Evolutionary conservation across 2,888 invertebrate species (phyloP).

Genomic region (Anoplius nigerrimus): DNA sequence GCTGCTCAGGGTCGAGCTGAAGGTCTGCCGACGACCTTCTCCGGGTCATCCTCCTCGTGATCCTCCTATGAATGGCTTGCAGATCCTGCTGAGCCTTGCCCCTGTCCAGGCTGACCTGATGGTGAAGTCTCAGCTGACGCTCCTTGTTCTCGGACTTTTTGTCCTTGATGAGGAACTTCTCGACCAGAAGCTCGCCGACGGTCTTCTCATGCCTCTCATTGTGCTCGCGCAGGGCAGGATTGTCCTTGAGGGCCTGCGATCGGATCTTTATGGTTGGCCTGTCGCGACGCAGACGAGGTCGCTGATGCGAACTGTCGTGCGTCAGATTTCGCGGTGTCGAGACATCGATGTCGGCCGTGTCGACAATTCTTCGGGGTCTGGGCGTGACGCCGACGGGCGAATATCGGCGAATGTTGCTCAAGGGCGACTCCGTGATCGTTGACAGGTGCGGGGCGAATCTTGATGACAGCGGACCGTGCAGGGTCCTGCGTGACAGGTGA

Average conservation of each 20-base stretch:
- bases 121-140: conserved; percentile 34
- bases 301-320: conserved; percentile 51
- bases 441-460: conserved; percentile 85
- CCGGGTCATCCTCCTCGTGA: conserved; percentile 69
- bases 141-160: conserved; percentile 72
- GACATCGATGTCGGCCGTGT: conserved; percentile 91
- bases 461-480: conserved; percentile 63
- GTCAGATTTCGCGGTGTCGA: conserved; percentile 76
- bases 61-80: conserved; percentile 60
- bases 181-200: conserved; percentile 84
- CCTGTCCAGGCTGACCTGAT: conserved; percentile 54
- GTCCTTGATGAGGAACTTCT: conserved; percentile 84
- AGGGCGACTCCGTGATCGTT: conserved; percentile 82
- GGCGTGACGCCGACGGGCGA: conserved; percentile 69
- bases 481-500: conserved; percentile 49
- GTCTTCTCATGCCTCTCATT: conserved; percentile 79
- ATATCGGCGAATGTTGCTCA: conserved; percentile 65
- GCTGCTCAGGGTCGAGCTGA: conserved; percentile 64
- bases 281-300: conserved; percentile 64
- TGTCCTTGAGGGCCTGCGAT: conserved; percentile 73
- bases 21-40: conserved; percentile 68
- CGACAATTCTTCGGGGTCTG: conserved; percentile 83
- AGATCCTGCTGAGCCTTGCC: conserved; percentile 22
- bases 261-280: conserved; percentile 71
- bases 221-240: conserved; percentile 70